These are phyloP conservation scores for Crypturellus undulatus DNA, from an alignment of 2,113 vertebrate species.

Conservation along the genomic window DNA sequence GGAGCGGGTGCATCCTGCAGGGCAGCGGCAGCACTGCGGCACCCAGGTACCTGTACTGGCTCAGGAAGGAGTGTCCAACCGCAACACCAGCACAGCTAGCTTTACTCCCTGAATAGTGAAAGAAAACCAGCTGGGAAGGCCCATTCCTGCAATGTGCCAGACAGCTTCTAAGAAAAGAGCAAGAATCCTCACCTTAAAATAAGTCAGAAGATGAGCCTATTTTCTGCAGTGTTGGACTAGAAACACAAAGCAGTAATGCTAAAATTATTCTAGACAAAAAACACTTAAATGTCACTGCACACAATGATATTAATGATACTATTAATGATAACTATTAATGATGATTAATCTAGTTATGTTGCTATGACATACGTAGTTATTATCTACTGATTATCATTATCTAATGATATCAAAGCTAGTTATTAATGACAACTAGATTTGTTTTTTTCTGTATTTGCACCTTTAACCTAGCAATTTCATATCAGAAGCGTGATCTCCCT, in stretches of 20 bases:
- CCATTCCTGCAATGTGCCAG: background rate
- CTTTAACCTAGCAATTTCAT: background rate
- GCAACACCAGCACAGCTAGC: background rate
- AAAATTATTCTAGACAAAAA: background rate
- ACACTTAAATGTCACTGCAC: background rate
- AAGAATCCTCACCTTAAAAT: background rate
- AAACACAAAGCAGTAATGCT: background rate
- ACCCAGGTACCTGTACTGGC: too few relatives aligned
- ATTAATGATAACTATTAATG: background rate
- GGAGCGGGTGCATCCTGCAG: too few relatives aligned
- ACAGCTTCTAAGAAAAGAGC: background rate
- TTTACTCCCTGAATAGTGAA: background rate
- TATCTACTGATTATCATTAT: too few relatives aligned
- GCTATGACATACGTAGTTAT: too few relatives aligned
- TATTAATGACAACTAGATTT: background rate
- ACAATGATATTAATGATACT: background rate
- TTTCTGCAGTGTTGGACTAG: background rate
- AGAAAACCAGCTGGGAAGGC: background rate
- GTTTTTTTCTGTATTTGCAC: background rate
- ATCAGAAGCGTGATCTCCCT: background rate
- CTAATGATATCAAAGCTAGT: too few relatives aligned
- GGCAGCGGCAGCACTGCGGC: too few relatives aligned
- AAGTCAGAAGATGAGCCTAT: accelerated
- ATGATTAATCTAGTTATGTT: too few relatives aligned
- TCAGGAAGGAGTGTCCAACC: background rate